phyloP scores from a whole-genome alignment of 2,888 invertebrate species.

The Folsomia manolachei region DNA sequence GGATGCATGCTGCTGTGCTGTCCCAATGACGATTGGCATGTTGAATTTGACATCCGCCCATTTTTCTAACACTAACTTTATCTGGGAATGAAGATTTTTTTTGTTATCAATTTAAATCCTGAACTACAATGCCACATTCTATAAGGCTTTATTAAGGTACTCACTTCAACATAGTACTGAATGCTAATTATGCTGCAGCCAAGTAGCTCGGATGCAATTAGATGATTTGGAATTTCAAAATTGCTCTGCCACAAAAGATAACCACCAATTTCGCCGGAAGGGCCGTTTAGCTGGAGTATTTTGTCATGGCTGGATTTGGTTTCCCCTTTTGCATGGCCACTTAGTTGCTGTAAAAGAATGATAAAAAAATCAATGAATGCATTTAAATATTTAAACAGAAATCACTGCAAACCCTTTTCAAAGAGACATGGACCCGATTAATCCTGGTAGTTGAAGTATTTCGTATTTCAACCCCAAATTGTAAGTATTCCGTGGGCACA shows the following conservation, averaged over 20 bases:
- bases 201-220: slow-evolving; percentile 23
- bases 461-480: slow-evolving; percentile 51
- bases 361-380: neutral
- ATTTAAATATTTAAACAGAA: neutral
- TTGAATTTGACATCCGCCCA: slow-evolving; percentile 34
- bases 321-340: slow-evolving; percentile 27
- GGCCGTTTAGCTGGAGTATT: slow-evolving; percentile 28
- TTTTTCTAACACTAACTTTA: slow-evolving; percentile 30
- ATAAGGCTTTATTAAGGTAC: neutral
- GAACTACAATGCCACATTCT: neutral
- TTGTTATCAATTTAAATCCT: neutral
- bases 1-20: neutral
- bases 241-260: slow-evolving; percentile 34
- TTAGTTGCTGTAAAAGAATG: slow-evolving; percentile 19
- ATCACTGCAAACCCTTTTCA: slow-evolving; percentile 30
- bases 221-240: slow-evolving; percentile 33
- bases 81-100: slow-evolving; percentile 16
- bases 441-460: slow-evolving; percentile 45
- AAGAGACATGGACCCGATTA: slow-evolving; percentile 30
- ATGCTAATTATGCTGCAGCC: slow-evolving; percentile 32
- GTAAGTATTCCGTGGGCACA: slow-evolving; percentile 52
- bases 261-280: slow-evolving; percentile 34
- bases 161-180: slow-evolving; percentile 35
- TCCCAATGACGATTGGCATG: slow-evolving; percentile 28
- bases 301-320: slow-evolving; percentile 34